A percentile compares a stretch with the other conserved stretches of the same genome.
phyloP scores from a whole-genome alignment of 1,140 invertebrate genomes.

The Euschistus heros region DNA sequence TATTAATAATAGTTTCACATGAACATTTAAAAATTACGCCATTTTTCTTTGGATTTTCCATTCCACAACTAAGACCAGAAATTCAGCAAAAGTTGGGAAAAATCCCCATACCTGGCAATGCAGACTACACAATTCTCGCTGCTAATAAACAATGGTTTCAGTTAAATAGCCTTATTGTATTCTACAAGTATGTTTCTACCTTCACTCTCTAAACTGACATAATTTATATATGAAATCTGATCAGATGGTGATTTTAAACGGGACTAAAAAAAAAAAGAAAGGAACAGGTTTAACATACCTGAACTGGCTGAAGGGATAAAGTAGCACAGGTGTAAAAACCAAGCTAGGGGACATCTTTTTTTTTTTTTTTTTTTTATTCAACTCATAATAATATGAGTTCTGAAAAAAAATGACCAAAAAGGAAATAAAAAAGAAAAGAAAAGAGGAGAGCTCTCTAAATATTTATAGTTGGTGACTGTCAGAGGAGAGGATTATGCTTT shows the following conservation, averaged over 20 bases:
- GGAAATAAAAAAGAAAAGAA: neutral
- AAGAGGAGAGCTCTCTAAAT: neutral
- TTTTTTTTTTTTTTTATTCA: neutral
- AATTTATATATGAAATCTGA: constrained; percentile 11
- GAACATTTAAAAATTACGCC: no score
- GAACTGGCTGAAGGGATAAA: neutral
- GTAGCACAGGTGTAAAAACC: constrained; percentile 11
- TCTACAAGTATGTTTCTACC: no score
- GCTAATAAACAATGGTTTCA: no score
- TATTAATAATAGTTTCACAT: no score
- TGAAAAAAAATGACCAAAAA: neutral
- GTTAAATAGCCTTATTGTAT: no score
- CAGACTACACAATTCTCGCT: no score
- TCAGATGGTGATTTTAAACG: neutral
- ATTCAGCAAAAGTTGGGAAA: no score
- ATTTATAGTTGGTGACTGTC: constrained; percentile 1
- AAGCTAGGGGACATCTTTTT: neutral
- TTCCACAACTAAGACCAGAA: no score
- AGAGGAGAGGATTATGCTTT: neutral
- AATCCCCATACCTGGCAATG: no score
- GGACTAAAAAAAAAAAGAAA: neutral
- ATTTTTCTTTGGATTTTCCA: no score
- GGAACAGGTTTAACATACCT: neutral
- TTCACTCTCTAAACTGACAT: neutral
- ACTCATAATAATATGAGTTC: neutral